Base-by-base conservation (phyloP, 2,113 vertebrate species). In the Oceanodroma tethys region DNA sequence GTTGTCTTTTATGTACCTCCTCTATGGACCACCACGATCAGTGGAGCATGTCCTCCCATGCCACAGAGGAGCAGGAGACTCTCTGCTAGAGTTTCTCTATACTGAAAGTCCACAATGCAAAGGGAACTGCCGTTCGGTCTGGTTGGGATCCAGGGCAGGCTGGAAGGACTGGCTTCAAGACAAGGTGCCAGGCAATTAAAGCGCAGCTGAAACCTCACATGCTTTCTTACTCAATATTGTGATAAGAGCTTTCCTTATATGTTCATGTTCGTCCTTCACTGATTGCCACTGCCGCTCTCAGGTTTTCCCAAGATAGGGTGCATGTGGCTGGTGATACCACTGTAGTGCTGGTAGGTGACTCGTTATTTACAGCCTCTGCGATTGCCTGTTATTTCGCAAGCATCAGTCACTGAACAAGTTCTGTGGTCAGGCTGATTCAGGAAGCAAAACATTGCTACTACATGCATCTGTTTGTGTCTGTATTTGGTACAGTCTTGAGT, bases 371-470 rank as follows among this genome's bases (percentile, higher is more conserved):
- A 79, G 68, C 34, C 62, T 55, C 87, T 67, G 20, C 23, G 45
- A 53, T 74, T 4, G 2, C 60, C 45, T 68, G 72, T 15, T 76
- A 5, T 89, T 94, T 89, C 5, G 1, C 56, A 93, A 40, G 32
- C 14, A 50, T 19, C 70, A 81, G 70, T 32, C 81, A 85, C 84
- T 34, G 78, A 89, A 86, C 36, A 20, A 45, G 21, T 43, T 60
- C 62, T 60, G 65, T 10, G 22, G 40, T 38, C 73, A 82, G 81
- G 30, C 48, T 95, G 74, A 60, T 40, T 87, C 73, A 87, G 84
- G 86, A 95, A 85, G 73, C 16, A 91, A 94, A 96, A 85, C 45
- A 56, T 22, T 91, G 47, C 60, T 90, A 42, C 70, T 85, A 36
- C 36, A 71, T 5, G 5, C 43, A 50, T 66, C 53, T 94, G 50